Evolutionary conservation across 1,140 invertebrate genomes (phyloP), one percentile per base, ranked within the genome.

Genomic region (Aphaenogaster floridana): DNA sequence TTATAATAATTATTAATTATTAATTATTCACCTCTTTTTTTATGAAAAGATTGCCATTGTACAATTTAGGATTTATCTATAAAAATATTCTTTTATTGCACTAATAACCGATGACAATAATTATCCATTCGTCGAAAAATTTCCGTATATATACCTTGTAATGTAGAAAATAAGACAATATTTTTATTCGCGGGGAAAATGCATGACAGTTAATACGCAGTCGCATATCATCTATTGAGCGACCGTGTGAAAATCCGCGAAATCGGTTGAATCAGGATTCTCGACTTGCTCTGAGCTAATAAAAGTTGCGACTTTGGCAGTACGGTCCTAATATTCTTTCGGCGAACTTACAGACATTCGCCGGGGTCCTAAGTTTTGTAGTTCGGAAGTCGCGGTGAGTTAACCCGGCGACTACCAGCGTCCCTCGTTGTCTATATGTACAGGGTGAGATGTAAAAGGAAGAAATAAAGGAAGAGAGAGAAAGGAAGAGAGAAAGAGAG

Each of bases 261-360:
- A 83, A 76, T 57, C 50, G 36, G 36, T 45, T 48, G 63, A 71
- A 71, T 74, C 52, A 59, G 11, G 68, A 74, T 83, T 61, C 57
- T 39, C 42, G 7, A 61, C 54, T 54, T 28, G 13, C 39, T 76
- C 48, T 74, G 54, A 59, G 52, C 80, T 74, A 83, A 83, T 83
- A 83, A 83, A 83, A 83, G 69, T 74, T 54, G 17, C 68, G 74
- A 83, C 80, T 61, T 83, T 2, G 54, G 2, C 11, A 39, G 21
- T 74, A 50, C 68, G 4, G 48, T 69, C n/a, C 36, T 54, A 68
- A 76, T 76, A 84, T 74, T 84, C 80, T 84, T 84, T 76, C 52
- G 42, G 45, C 42, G 28, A 84, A 84, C 42, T 59, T 84, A 15
- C 42, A 76, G 45, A 84, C 28, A 63, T 76, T 84, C 54, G 54